These are phyloP conservation scores for Lepidochitona cinerea DNA, from an alignment of 2,888 invertebrate genomes.

Conservation along the genomic window DNA sequence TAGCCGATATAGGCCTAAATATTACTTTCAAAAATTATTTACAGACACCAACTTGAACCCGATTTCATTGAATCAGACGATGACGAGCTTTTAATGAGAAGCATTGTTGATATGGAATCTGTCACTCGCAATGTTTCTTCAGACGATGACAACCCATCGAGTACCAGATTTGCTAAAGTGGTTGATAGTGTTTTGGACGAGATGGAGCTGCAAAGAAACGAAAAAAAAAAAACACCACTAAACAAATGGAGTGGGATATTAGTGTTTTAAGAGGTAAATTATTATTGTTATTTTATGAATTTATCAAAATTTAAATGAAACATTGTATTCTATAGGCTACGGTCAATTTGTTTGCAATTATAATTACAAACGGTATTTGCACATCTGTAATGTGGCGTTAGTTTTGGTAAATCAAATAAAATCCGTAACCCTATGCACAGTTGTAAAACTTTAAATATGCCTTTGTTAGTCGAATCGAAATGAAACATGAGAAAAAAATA, in stretches of 20 bases:
- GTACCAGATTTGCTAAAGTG: not conserved
- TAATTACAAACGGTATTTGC: too few relatives aligned
- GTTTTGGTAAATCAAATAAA: too few relatives aligned
- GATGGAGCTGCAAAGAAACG: not conserved
- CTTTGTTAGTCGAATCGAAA: too few relatives aligned
- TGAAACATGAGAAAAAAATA: too few relatives aligned
- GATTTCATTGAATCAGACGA: not conserved
- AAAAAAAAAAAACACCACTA: not conserved
- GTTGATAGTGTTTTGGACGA: not conserved
- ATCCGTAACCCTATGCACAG: too few relatives aligned
- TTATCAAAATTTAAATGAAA: not conserved
- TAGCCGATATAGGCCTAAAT: not conserved
- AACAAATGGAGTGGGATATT: not conserved
- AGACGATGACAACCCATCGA: too few relatives aligned
- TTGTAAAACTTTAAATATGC: too few relatives aligned
- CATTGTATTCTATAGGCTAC: not conserved
- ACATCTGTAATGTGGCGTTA: too few relatives aligned
- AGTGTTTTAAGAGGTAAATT: not conserved
- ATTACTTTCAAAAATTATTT: not conserved
- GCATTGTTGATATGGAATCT: not conserved
- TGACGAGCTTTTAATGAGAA: not conserved
- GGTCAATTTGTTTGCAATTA: too few relatives aligned
- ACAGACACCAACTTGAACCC: not conserved
- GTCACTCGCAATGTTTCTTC: too few relatives aligned
- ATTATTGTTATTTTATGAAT: not conserved